Percentiles rank a stretch among this genome's conserved stretches.
These are phyloP conservation scores for Cerastis leucographa DNA, from an alignment of 2,888 invertebrate genomes.

Conservation along the genomic window DNA sequence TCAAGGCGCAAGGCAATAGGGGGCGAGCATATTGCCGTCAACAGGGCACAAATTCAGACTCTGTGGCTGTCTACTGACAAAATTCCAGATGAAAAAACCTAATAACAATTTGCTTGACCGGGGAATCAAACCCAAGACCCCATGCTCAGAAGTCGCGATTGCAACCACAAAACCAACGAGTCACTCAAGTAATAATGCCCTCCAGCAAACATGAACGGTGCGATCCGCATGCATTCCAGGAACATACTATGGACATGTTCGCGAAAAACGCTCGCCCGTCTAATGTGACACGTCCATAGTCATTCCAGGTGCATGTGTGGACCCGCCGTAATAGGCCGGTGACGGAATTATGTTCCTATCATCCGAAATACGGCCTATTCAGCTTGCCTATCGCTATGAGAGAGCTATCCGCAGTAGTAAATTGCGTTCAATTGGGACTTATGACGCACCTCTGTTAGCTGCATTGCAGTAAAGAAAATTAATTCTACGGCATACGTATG, in stretches of 20 bases:
- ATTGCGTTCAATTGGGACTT: conserved; percentile 47
- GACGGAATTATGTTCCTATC: conserved; percentile 43
- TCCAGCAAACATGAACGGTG: not conserved
- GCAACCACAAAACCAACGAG: no score
- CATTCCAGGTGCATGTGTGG: not conserved
- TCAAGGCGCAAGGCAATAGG: no score
- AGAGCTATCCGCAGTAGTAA: conserved; percentile 35
- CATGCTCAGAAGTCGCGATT: no score
- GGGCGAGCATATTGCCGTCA: no score
- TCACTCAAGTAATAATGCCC: not conserved
- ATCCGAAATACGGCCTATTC: conserved; percentile 35
- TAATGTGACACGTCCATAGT: not conserved
- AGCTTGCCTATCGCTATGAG: conserved; percentile 14
- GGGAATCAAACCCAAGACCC: no score
- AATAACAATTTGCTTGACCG: no score
- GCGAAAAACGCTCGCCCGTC: not conserved
- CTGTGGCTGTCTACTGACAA: no score
- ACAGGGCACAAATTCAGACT: no score
- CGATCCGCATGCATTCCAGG: not conserved
- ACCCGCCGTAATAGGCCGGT: not conserved
- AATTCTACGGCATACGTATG: conserved; percentile 15
- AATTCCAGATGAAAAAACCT: no score
- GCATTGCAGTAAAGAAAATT: conserved; percentile 57
- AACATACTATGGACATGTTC: not conserved
- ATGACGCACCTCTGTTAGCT: conserved; percentile 15